A percentile compares a stretch with the other conserved stretches of the same genome.
Evolutionary conservation across 2,113 vertebrate genomes (phyloP).

Genomic region (Hyperoodon ampullatus): DNA sequence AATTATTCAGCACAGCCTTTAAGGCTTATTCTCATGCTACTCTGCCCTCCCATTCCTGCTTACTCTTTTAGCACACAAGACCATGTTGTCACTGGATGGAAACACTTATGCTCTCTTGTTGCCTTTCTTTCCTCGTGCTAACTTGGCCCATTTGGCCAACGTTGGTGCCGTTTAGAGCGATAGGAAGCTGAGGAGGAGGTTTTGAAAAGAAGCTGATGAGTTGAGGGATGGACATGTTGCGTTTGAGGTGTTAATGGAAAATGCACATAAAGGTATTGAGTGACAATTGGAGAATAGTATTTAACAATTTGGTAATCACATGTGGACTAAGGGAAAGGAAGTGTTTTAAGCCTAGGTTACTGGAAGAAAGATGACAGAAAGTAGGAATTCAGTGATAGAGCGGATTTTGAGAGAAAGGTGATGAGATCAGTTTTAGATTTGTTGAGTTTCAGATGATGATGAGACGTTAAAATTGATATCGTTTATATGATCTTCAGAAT

Average conservation of each 20-base stretch:
- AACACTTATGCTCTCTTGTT: not conserved
- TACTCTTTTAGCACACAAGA: not conserved
- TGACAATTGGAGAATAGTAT: not conserved
- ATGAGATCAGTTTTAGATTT: not conserved
- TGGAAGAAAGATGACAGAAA: conserved; percentile 10
- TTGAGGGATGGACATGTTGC: not conserved
- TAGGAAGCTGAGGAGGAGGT: not conserved
- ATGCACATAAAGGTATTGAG: not conserved
- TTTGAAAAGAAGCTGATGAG: not conserved
- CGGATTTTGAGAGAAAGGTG: not conserved
- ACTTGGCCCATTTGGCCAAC: not conserved
- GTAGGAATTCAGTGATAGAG: not conserved
- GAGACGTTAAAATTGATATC: not conserved
- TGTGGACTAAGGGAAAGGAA: not conserved
- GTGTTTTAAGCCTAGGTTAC: not conserved
- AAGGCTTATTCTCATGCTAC: not conserved
- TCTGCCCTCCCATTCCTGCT: not conserved
- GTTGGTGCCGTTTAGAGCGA: not conserved
- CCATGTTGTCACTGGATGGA: not conserved
- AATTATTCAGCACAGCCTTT: not conserved
- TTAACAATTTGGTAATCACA: not conserved
- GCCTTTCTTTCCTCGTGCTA: not conserved
- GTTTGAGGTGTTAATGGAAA: not conserved
- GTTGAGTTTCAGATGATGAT: not conserved
- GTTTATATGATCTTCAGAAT: not conserved